Evolutionary conservation across 2,797 vertebrate species (phyloP).

Genomic region (Micromesistius poutassou): DNA sequence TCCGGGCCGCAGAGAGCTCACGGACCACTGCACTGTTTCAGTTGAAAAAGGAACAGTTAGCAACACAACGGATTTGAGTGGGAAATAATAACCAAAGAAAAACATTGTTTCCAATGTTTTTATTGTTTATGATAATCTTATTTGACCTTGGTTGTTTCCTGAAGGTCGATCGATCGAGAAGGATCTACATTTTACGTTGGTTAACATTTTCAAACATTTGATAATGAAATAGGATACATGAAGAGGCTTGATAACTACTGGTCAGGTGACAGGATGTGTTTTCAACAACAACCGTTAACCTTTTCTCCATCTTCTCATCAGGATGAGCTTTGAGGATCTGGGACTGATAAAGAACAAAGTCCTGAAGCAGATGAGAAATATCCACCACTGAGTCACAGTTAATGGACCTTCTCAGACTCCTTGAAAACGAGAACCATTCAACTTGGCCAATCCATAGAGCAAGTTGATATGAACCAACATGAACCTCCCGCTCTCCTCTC

Average conservation of each 20-base stretch:
- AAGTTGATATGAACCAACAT: not conserved
- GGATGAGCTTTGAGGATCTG: slow-evolving; percentile 71
- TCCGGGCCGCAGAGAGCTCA: no score
- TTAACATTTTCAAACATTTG: no score
- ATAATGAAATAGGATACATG: not conserved
- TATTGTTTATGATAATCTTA: no score
- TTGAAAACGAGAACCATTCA: not conserved
- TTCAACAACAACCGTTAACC: not conserved
- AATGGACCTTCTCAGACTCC: no score
- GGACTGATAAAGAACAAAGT: not conserved
- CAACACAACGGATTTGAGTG: no score
- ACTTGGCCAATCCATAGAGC: not conserved
- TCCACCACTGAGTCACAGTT: not conserved
- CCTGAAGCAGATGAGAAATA: not conserved
- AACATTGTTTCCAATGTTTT: no score
- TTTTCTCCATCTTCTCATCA: slow-evolving; percentile 21
- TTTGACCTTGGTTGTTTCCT: no score
- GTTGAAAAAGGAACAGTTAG: no score
- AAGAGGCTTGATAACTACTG: not conserved
- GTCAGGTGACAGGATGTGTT: not conserved
- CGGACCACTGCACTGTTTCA: no score
- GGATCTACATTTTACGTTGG: no score
- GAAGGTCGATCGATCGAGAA: no score
- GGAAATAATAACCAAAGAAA: no score
- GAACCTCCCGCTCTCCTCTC: not conserved